phyloP scores from a whole-genome alignment of 2,797 vertebrate genomes.

The Chrysocyon brachyurus region DNA sequence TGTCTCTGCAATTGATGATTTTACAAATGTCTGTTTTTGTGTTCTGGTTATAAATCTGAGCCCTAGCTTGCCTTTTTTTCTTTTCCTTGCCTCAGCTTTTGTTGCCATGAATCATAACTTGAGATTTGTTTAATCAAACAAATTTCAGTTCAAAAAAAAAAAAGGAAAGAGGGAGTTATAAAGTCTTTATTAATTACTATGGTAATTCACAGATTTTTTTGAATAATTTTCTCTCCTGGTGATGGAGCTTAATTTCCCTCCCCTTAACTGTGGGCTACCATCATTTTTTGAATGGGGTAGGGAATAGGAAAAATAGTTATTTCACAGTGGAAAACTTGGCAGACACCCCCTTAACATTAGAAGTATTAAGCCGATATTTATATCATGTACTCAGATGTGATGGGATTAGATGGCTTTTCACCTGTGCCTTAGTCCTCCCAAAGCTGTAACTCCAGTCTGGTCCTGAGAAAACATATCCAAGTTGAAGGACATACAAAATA shows the following conservation, averaged over 20 bases:
- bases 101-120: neutral
- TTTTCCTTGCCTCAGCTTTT: neutral
- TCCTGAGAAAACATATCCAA: neutral
- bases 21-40: neutral
- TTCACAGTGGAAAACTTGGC: no score
- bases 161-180: neutral
- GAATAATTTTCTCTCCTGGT: neutral
- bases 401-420: neutral
- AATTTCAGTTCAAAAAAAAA: neutral
- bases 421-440: neutral
- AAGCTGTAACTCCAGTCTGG: neutral
- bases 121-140: neutral
- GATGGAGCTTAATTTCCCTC: neutral
- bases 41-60: neutral
- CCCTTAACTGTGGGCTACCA: neutral
- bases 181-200: neutral
- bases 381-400: neutral
- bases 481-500: neutral
- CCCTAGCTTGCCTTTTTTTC: neutral
- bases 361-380: fast-evolving
- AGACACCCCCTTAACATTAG: neutral
- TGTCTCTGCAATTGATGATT: neutral
- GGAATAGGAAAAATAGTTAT: neutral
- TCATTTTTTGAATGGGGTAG: neutral
- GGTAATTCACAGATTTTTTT: neutral